A percentile compares a stretch with the other conserved stretches of the same genome.
Conservation (phyloP, 2,797 vertebrate species). For the Esox lucius region DNA sequence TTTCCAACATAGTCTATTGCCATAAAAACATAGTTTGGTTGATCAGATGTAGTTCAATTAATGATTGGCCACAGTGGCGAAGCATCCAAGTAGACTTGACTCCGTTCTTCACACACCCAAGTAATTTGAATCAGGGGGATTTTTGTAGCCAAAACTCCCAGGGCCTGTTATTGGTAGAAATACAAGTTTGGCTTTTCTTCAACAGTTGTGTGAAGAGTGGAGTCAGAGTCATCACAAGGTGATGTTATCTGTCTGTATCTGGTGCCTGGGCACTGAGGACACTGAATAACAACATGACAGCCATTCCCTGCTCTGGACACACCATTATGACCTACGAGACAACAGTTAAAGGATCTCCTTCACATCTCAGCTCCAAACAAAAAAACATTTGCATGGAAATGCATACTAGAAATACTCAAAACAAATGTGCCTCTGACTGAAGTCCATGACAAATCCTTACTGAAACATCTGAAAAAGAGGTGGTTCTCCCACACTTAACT, state of each 20-base stretch:
- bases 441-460: conserved; percentile 63
- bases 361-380: conserved; percentile 60
- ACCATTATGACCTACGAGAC: conserved; percentile 41
- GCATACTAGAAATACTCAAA: conserved; percentile 32
- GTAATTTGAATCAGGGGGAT: conserved; percentile 56
- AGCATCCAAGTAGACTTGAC: conserved; percentile 11
- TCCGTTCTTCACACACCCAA: neutral
- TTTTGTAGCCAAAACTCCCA: conserved; percentile 43
- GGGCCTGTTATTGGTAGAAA: conserved; percentile 38
- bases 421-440: conserved; percentile 42
- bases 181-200: conserved; percentile 36
- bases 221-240: conserved; percentile 13
- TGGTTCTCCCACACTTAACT: neutral
- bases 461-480: conserved; percentile 25
- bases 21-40: conserved; percentile 41
- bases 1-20: neutral
- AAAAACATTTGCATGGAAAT: conserved; percentile 65
- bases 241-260: conserved; percentile 49
- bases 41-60: conserved; percentile 41
- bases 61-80: neutral
- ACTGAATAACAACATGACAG: conserved; percentile 25
- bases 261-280: neutral
- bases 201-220: conserved; percentile 6
- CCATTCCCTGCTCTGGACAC: conserved; percentile 11
- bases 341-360: conserved; percentile 55